phyloP scores from a whole-genome alignment of 2,113 vertebrate species.

The Platichthys flesus region DNA sequence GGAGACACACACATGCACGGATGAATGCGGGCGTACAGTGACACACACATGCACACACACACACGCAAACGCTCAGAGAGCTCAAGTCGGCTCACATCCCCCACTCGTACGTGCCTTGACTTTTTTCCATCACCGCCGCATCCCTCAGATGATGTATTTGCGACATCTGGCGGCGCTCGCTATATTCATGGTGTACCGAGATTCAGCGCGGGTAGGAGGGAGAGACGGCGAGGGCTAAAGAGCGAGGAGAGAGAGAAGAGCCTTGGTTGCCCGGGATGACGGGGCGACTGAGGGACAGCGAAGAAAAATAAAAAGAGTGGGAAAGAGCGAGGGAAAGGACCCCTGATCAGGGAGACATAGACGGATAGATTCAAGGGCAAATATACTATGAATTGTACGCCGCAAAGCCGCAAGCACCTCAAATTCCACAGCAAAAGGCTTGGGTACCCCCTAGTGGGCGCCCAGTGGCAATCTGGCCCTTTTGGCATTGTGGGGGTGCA shows the following conservation, averaged over 20 bases:
- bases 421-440: slow-evolving; percentile 90
- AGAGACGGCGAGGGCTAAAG: slow-evolving; percentile 19
- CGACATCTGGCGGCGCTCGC: slow-evolving; percentile 97
- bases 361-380: slow-evolving; percentile 47
- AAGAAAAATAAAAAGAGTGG: slow-evolving; percentile 32
- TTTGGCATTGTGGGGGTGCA: slow-evolving; percentile 69
- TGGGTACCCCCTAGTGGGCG: slow-evolving; percentile 94
- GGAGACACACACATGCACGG: slow-evolving; percentile 53
- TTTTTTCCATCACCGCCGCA: slow-evolving; percentile 86
- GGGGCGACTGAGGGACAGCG: slow-evolving; percentile 38
- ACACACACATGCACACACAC: slow-evolving; percentile 81
- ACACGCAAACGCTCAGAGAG: slow-evolving; percentile 63
- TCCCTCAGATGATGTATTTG: slow-evolving; percentile 95
- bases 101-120: slow-evolving; percentile 83
- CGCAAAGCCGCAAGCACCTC: slow-evolving; percentile 80
- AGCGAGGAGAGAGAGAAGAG: slow-evolving; percentile 31
- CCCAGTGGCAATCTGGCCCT: slow-evolving; percentile 88
- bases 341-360: slow-evolving; percentile 54
- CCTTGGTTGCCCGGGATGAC: slow-evolving; percentile 44
- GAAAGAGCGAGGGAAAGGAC: slow-evolving; percentile 40
- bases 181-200: slow-evolving; percentile 81
- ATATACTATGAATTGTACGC: slow-evolving; percentile 72
- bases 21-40: slow-evolving; percentile 69
- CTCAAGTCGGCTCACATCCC: slow-evolving; percentile 80
- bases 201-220: slow-evolving; percentile 54